phyloP scores from a whole-genome alignment of 2,888 invertebrate species.

The Pyrgus malvae region DNA sequence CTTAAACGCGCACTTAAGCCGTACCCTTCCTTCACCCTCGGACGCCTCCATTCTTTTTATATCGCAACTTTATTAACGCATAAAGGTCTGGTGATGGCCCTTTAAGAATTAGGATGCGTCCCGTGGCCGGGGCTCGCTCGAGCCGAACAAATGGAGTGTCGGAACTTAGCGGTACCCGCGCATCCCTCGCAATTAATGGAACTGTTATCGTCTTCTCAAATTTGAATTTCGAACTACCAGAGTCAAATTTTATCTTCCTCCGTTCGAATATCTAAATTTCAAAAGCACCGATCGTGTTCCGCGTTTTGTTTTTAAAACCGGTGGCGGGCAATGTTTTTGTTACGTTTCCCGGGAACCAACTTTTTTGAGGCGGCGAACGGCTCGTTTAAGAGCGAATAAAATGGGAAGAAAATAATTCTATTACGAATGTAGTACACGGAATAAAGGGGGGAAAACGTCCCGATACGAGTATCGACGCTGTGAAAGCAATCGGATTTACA shows the following conservation, averaged over 20 bases:
- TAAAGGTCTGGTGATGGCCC: constrained; percentile 81
- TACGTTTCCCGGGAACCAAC: constrained; percentile 12
- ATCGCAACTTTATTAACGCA: constrained; percentile 82
- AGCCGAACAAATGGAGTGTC: constrained; percentile 77
- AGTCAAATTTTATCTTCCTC: constrained; percentile 4
- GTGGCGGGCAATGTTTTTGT: constrained; percentile 17
- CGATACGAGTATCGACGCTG: constrained; percentile 66
- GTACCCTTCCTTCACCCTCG: constrained; percentile 79
- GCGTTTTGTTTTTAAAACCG: constrained; percentile 15
- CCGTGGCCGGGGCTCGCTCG: constrained; percentile 64
- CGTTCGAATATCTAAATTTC: constrained; percentile 14
- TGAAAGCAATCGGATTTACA: constrained; percentile 79
- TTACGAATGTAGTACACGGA: constrained; percentile 71
- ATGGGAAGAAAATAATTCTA: constrained; percentile 48
- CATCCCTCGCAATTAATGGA: constrained; percentile 69
- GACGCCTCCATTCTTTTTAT: constrained; percentile 80
- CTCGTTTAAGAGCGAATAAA: constrained; percentile 40
- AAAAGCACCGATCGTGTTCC: constrained; percentile 7
- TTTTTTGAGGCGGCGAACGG: constrained; percentile 29
- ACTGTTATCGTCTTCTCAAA: constrained; percentile 62
- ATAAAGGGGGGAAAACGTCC: constrained; percentile 64
- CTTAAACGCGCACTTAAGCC: constrained; percentile 80
- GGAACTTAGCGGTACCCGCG: constrained; percentile 54
- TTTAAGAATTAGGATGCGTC: constrained; percentile 80
- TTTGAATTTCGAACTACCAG: constrained; percentile 55